Percentiles rank a stretch among this genome's conserved stretches.
Conservation (phyloP, 2,888 invertebrate species). For the Carcina quercana region DNA sequence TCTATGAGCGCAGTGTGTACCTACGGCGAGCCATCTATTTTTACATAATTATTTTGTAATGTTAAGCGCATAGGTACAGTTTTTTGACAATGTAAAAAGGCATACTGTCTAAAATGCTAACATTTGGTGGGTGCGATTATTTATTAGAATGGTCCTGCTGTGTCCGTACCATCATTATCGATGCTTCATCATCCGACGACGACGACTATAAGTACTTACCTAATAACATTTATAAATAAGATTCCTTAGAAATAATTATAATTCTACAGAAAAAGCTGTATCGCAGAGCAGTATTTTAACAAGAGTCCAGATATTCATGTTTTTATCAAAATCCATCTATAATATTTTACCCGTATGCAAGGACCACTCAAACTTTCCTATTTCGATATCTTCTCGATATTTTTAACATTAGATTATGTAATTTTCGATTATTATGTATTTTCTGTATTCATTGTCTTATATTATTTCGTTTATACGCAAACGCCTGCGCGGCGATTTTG, state of each 20-base stretch:
- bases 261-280: constrained; percentile 8
- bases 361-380: constrained; percentile 87
- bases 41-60: no score
- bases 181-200: constrained; percentile 47
- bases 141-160: no score
- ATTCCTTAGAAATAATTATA: constrained; percentile 1
- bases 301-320: constrained; percentile 10
- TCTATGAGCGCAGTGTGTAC: no score
- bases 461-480: constrained; percentile 32
- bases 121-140: no score
- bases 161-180: constrained; percentile 30
- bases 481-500: constrained; percentile 41
- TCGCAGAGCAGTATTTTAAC: constrained; percentile 9
- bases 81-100: no score
- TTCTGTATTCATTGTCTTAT: constrained; percentile 28
- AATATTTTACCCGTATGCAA: constrained; percentile 70
- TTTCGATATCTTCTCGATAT: constrained; percentile 42
- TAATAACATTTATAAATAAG: constrained; percentile 6
- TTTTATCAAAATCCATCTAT: constrained; percentile 8
- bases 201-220: constrained; percentile 26
- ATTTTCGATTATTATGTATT: constrained; percentile 14
- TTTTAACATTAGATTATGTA: constrained; percentile 22
- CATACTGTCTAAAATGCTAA: no score
- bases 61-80: no score
- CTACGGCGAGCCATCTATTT: no score